Evolutionary conservation across 2,888 invertebrate species (phyloP).

Genomic region (Isoperla grammatica): DNA sequence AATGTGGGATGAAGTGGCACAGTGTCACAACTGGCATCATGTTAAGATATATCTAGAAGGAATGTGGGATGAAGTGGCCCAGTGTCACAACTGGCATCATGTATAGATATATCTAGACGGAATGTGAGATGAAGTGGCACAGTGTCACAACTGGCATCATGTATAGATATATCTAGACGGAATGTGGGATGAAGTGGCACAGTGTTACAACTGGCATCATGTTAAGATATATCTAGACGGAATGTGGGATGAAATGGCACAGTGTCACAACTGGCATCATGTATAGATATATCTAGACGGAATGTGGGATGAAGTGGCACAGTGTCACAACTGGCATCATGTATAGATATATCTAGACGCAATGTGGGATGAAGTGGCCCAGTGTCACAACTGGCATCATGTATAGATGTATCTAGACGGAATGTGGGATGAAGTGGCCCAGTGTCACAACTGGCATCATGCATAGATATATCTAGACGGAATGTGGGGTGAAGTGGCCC

Average conservation of each 20-base stretch:
- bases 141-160: neutral
- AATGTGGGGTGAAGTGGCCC: slow-evolving; percentile 7
- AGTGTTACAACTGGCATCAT: neutral
- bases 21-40: neutral
- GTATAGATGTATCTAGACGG: too few relatives aligned
- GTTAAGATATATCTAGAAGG: too few relatives aligned
- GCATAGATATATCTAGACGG: too few relatives aligned
- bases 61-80: slow-evolving; percentile 8
- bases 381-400: neutral
- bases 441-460: neutral
- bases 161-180: too few relatives aligned
- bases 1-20: slow-evolving; percentile 9
- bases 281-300: too few relatives aligned
- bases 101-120: too few relatives aligned
- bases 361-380: slow-evolving; percentile 8
- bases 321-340: neutral
- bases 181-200: slow-evolving; percentile 9
- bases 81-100: neutral
- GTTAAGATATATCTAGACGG: too few relatives aligned
- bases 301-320: slow-evolving; percentile 9
- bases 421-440: slow-evolving; percentile 8
- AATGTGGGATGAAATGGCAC: slow-evolving; percentile 10
- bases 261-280: neutral
- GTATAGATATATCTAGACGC: too few relatives aligned
- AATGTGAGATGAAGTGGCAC: slow-evolving; percentile 9